Conservation (phyloP, 2,797 vertebrate genomes). For the Rhynchotus rufescens region DNA sequence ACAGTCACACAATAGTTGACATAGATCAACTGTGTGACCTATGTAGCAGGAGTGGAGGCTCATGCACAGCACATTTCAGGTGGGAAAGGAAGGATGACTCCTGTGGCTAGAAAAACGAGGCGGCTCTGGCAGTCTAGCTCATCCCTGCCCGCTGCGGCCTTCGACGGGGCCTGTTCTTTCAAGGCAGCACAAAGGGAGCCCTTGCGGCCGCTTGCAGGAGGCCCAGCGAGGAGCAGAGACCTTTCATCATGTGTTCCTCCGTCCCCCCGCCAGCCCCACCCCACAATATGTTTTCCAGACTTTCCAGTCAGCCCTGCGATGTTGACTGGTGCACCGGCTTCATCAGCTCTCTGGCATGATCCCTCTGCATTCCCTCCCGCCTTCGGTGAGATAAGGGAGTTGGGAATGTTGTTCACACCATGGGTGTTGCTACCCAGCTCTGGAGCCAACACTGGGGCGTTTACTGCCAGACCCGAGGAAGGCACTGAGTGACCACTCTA, state of each 20-base stretch:
- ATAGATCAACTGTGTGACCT: not conserved
- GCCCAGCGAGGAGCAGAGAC: not conserved
- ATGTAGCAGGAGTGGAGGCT: not conserved
- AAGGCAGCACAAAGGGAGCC: not conserved
- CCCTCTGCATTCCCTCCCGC: constrained; percentile 60
- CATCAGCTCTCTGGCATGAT: constrained; percentile 69
- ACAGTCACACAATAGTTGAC: too few relatives aligned
- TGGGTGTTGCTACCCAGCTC: constrained; percentile 50
- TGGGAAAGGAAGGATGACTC: not conserved
- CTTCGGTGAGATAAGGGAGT: constrained; percentile 66
- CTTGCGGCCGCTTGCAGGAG: constrained; percentile 2
- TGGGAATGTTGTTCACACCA: constrained; percentile 51
- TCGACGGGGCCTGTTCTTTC: not conserved
- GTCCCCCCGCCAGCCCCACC: constrained; percentile 53
- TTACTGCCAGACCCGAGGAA: not conserved
- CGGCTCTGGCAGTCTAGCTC: not conserved
- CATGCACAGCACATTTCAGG: not conserved
- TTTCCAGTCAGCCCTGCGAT: constrained; percentile 67
- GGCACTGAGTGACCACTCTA: not conserved
- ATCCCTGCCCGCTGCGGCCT: not conserved
- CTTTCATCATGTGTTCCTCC: constrained; percentile 58
- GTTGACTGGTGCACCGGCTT: constrained; percentile 55
- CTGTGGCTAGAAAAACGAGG: not conserved
- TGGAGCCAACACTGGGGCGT: not conserved
- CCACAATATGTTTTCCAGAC: constrained; percentile 64